Evolutionary conservation across 2,888 invertebrate species (phyloP), one percentile per base, ranked within the genome.

Genomic region (Dicyrtoma fusca): DNA sequence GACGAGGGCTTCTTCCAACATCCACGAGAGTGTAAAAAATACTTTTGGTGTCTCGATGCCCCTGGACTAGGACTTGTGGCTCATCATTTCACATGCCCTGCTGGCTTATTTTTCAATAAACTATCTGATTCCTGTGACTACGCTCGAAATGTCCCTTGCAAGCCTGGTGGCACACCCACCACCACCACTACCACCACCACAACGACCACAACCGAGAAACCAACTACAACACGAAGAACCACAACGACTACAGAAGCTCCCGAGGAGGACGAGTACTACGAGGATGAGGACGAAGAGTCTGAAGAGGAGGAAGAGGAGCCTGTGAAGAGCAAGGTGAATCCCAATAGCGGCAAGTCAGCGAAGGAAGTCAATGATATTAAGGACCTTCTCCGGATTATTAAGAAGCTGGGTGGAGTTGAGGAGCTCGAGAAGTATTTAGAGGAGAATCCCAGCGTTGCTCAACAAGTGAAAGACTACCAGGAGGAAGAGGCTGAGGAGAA

Each of bases 1-100:
- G 95, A 95, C 77, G 95, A 95, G 86, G 95, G 95, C 1, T 95
- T 95, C 86, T 95, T 90, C 85, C 90, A 90, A 17, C 94, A 95
- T 85, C 95, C 95, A 0, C 88, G 92, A 51, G 95, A 95, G 84
- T 95, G 95, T 84, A 94, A 94, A 83, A 95, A 95, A 83, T 95
- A 95, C 82, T 95, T 92, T 85, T 95, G 95, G 95, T 95, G 95
- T 82, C 85, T 95, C 77, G 94, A 94, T 82, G 92, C 94, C 0
- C 92, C 94, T 0, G 92, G 94, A 81, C 87, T 94, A 19, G 95
- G 95, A 75, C 91, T 95, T 63, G 92, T 95, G 4, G 94, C 94
- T 0, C 94, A 95, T 85, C 92, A 92, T 82, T 95, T 95, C 83
- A 95, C 94, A 0, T 95, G 95, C 82, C 95, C 95, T 4, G 93